phyloP scores from a whole-genome alignment of 1,140 invertebrate species.

The Lepidostoma basale region DNA sequence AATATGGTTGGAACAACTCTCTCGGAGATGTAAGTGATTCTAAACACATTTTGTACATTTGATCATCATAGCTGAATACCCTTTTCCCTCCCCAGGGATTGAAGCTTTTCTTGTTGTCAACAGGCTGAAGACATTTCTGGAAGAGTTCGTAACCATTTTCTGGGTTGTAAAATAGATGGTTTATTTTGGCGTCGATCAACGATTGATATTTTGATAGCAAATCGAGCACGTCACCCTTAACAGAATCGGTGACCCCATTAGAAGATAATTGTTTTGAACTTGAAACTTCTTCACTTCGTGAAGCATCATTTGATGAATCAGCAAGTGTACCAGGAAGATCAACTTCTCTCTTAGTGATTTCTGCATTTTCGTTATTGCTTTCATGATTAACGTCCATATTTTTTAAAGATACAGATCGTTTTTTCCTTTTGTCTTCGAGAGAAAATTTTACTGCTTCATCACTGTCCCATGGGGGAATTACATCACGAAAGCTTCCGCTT shows the following conservation, averaged over 20 bases:
- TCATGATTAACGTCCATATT: background rate
- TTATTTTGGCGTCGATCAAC: background rate
- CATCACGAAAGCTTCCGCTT: background rate
- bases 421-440: background rate
- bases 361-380: background rate
- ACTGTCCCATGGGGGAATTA: slow-evolving; percentile 1
- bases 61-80: background rate
- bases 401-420: background rate
- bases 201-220: background rate
- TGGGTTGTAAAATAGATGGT: background rate
- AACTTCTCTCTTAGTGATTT: slow-evolving; percentile 2
- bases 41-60: background rate
- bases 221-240: background rate
- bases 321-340: background rate
- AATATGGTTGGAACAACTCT: background rate
- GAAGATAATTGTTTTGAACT: no score
- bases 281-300: no score
- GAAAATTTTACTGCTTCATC: background rate
- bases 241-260: no score
- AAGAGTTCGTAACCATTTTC: background rate
- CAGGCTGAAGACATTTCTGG: background rate
- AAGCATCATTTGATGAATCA: background rate
- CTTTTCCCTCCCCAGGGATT: slow-evolving; percentile 2
- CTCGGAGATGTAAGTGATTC: background rate
- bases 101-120: background rate